phyloP scores from a whole-genome alignment of 2,888 invertebrate species.

The Ctena decussata region DNA sequence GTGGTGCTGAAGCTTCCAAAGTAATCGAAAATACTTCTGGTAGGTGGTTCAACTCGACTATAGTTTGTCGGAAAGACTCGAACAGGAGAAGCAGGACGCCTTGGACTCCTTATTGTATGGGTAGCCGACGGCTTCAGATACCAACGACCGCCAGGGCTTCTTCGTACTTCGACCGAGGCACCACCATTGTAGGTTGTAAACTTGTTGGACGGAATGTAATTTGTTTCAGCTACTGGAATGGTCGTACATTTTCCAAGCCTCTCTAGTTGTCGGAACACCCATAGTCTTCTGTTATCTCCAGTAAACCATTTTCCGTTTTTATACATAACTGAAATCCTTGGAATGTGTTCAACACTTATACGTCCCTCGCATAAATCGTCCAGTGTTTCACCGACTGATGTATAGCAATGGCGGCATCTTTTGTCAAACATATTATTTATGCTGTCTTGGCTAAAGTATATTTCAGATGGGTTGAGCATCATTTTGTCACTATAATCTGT shows the following conservation, averaged over 20 bases:
- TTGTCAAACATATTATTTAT: conserved; percentile 6
- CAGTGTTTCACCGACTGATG: background rate
- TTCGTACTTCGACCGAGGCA: background rate
- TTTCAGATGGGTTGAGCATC: background rate
- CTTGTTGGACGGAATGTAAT: background rate
- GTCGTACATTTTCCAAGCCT: background rate
- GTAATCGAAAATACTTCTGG: too few species aligned
- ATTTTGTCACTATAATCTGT: background rate
- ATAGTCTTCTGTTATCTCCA: conserved; percentile 5
- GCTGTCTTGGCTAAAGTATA: background rate
- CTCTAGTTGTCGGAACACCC: conserved; percentile 13
- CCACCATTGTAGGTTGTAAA: conserved; percentile 8
- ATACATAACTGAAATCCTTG: background rate
- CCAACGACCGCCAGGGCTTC: background rate
- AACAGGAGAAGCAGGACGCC: too few species aligned
- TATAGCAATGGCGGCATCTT: background rate
- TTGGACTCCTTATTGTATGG: too few species aligned
- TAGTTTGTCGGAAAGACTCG: too few species aligned
- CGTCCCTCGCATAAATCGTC: conserved; percentile 1
- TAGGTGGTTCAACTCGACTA: too few species aligned
- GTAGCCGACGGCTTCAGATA: background rate
- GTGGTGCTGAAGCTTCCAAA: too few species aligned
- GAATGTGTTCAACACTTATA: background rate
- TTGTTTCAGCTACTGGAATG: background rate
- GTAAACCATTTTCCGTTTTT: conserved; percentile 4